Evolutionary conservation across 1,140 invertebrate species (phyloP).

Genomic region (Bombyx mandarina): DNA sequence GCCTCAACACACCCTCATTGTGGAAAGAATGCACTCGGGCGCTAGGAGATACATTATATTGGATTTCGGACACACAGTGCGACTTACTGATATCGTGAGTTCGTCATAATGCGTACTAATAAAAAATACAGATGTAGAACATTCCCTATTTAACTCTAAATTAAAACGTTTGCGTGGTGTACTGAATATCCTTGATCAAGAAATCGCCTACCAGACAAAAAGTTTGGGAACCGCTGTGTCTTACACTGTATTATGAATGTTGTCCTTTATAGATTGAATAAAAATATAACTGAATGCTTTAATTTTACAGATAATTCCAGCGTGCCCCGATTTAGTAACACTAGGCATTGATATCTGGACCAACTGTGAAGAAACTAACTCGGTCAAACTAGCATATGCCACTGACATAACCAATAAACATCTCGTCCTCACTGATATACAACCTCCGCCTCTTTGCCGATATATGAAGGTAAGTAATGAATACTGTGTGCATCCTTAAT

Average conservation of each 20-base stretch:
- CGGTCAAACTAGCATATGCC: constrained; percentile 86
- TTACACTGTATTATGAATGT: no score
- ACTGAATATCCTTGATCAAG: no score
- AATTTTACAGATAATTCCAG: constrained; percentile 78
- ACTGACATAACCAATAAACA: constrained; percentile 88
- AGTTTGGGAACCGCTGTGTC: no score
- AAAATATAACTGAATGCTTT: neutral
- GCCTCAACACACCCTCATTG: constrained; percentile 88
- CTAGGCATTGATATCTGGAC: constrained; percentile 93
- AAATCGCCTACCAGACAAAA: no score
- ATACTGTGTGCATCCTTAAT: neutral
- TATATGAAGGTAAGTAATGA: constrained; percentile 82
- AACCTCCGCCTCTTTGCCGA: constrained; percentile 89
- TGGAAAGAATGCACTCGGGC: constrained; percentile 93
- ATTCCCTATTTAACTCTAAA: no score
- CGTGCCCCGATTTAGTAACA: constrained; percentile 88
- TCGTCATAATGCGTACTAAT: no score
- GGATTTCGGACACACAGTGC: constrained; percentile 88
- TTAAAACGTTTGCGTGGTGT: no score
- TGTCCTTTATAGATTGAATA: no score
- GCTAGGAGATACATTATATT: constrained; percentile 89
- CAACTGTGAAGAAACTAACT: constrained; percentile 86
- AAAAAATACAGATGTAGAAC: no score
- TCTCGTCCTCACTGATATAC: constrained; percentile 88
- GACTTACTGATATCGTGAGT: constrained; percentile 85